These are phyloP conservation scores for Luperina testacea DNA, from an alignment of 2,888 invertebrate genomes.

Conservation along the genomic window DNA sequence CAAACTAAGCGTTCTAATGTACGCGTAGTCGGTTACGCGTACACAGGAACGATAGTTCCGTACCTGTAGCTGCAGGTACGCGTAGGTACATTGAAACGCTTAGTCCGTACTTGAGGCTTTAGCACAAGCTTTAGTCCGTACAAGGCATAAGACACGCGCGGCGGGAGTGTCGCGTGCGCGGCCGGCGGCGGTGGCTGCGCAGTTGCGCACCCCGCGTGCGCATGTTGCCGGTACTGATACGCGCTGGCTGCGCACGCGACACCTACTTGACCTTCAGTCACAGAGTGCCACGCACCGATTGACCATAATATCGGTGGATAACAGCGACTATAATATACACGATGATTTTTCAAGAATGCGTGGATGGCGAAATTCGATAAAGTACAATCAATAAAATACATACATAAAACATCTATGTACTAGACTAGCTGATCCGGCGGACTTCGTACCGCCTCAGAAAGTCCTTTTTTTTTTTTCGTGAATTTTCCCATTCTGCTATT, in stretches of 20 bases:
- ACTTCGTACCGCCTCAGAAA: neutral
- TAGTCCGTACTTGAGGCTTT: too few species aligned
- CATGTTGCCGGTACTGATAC: conserved; percentile 8
- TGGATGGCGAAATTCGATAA: too few species aligned
- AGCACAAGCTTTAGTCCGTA: too few species aligned
- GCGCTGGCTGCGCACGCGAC: conserved; percentile 29
- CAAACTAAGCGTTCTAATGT: too few species aligned
- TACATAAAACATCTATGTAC: neutral
- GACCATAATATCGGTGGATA: conserved; percentile 18
- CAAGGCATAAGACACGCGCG: neutral
- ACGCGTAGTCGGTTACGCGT: too few species aligned
- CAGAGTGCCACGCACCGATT: conserved; percentile 21
- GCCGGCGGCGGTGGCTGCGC: neutral
- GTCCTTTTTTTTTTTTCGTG: neutral
- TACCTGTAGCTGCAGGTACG: too few species aligned
- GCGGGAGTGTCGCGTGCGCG: neutral
- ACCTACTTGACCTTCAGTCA: conserved; percentile 38
- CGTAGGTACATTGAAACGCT: too few species aligned
- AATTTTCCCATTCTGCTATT: neutral
- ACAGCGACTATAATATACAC: conserved; percentile 6
- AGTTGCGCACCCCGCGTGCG: conserved; percentile 12
- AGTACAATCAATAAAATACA: too few species aligned
- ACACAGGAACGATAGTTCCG: too few species aligned
- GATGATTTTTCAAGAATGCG: neutral
- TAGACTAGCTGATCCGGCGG: neutral